Evolutionary conservation across 2,888 invertebrate species (phyloP).

Genomic region (Drosophila picticornis): DNA sequence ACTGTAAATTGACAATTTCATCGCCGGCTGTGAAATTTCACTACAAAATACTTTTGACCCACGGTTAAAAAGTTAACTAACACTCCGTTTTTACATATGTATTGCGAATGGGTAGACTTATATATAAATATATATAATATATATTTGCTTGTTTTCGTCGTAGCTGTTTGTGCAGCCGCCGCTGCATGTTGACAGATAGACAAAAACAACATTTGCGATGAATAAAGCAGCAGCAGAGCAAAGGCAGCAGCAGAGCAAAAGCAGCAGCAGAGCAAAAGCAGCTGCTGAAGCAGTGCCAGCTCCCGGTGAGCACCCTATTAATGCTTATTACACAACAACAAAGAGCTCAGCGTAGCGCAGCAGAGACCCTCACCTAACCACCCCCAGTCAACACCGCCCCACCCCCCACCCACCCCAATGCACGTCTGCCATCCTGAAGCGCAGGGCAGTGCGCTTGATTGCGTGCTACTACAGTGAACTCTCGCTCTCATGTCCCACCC

Average conservation of each 20-base stretch:
- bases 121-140: not conserved
- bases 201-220: conserved; percentile 76
- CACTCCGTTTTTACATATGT: not conserved
- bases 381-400: not conserved
- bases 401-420: not conserved
- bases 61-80: not conserved
- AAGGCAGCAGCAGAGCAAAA: conserved; percentile 27
- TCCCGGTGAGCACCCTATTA: conserved; percentile 71
- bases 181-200: conserved; percentile 80
- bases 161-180: conserved; percentile 55
- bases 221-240: conserved; percentile 54
- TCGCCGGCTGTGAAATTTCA: not conserved
- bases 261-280: conserved; percentile 19
- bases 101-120: not conserved
- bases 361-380: conserved; percentile 13
- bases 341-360: conserved; percentile 35
- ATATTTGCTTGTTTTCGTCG: conserved; percentile 7
- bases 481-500: conserved; percentile 21
- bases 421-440: conserved; percentile 20
- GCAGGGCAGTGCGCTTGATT: conserved; percentile 68
- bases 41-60: not conserved
- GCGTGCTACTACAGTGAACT: conserved; percentile 60
- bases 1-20: not conserved
- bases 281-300: conserved; percentile 2
- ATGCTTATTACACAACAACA: conserved; percentile 78